Conservation (phyloP, 2,888 invertebrate species). For the Galerucella nymphaeae region DNA sequence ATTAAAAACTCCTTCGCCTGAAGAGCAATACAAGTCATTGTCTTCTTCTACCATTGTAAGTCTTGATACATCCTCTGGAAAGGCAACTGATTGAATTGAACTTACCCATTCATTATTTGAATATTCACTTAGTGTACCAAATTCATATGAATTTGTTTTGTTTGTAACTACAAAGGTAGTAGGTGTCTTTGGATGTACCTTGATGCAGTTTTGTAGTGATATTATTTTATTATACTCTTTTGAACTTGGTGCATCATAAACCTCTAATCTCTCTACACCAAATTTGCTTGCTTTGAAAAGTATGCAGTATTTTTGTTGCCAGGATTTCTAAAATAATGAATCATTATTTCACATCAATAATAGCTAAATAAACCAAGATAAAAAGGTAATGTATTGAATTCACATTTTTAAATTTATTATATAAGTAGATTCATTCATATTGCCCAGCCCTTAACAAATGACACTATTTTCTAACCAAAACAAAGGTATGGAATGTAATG, state of each 20-base stretch:
- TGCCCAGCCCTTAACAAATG: constrained; percentile 17
- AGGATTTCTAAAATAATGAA: constrained; percentile 76
- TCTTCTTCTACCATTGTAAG: constrained; percentile 80
- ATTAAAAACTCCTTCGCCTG: constrained; percentile 81
- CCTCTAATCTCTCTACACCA: constrained; percentile 87
- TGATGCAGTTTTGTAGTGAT: constrained; percentile 87
- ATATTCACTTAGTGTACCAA: constrained; percentile 75
- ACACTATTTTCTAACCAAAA: not conserved
- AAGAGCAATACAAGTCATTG: constrained; percentile 88
- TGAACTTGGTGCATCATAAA: constrained; percentile 80
- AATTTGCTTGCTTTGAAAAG: constrained; percentile 85
- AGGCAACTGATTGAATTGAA: constrained; percentile 84
- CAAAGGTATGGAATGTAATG: not conserved
- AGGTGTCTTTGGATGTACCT: constrained; percentile 76
- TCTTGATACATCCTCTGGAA: constrained; percentile 73
- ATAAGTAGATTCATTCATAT: constrained; percentile 22
- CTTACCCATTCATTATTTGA: constrained; percentile 83
- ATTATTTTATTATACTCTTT: constrained; percentile 69
- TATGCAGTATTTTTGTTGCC: constrained; percentile 83
- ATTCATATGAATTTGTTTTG: constrained; percentile 72
- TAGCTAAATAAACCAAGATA: too few relatives aligned
- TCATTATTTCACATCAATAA: too few relatives aligned
- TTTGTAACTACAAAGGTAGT: constrained; percentile 78
- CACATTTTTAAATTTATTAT: not conserved
- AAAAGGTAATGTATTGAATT: too few relatives aligned